phyloP scores from a whole-genome alignment of 2,797 vertebrate species.

The Brotogeris chrysoptera region DNA sequence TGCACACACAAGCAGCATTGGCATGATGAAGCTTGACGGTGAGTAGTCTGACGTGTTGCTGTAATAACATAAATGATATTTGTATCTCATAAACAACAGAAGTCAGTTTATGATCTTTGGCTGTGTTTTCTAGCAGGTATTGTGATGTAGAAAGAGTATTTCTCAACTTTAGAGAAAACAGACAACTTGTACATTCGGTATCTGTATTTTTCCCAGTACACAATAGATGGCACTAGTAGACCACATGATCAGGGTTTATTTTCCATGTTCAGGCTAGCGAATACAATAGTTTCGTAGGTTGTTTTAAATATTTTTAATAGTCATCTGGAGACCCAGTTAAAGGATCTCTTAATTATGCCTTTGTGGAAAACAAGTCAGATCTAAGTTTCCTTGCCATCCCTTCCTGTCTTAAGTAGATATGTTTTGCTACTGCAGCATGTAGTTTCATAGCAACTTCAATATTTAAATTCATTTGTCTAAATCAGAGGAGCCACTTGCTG shows the following conservation, averaged over 20 bases:
- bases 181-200: not conserved
- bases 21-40: not conserved
- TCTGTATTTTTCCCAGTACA: not conserved
- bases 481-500: not conserved
- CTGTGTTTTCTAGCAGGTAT: not conserved
- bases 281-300: not conserved
- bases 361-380: not conserved
- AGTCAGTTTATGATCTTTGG: not conserved
- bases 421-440: not conserved
- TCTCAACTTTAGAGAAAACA: not conserved
- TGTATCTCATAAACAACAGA: not conserved
- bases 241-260: not conserved
- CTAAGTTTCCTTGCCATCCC: not conserved
- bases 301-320: slow-evolving; percentile 35
- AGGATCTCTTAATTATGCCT: not conserved
- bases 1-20: not conserved
- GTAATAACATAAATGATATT: not conserved
- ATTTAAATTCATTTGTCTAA: not conserved
- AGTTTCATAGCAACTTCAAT: slow-evolving; percentile 3
- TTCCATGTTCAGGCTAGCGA: not conserved
- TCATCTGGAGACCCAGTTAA: not conserved
- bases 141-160: not conserved
- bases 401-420: not conserved
- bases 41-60: not conserved
- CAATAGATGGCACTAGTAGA: slow-evolving; percentile 70